A percentile compares a stretch with the other conserved stretches of the same genome.
Evolutionary conservation across 2,888 invertebrate genomes (phyloP).

Genomic region (Athalia rosae): DNA sequence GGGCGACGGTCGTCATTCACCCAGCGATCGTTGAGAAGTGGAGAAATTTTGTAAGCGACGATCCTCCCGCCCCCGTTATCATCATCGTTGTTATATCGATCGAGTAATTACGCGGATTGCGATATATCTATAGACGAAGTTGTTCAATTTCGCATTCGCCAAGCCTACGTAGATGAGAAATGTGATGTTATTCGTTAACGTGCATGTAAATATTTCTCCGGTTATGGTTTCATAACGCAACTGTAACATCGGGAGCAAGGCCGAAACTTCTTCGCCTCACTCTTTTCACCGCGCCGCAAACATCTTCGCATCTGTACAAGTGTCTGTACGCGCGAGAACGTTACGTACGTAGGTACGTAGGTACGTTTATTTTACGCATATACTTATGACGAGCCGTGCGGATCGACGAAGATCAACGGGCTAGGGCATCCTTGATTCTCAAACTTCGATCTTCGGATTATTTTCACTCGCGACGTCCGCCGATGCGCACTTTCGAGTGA

Average conservation of each 20-base stretch:
- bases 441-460: conserved; percentile 40
- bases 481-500: neutral
- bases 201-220: neutral
- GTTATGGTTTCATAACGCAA: conserved; percentile 37
- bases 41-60: too few species aligned
- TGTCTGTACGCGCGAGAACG: too few species aligned
- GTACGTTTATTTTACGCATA: too few species aligned
- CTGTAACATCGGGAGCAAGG: conserved; percentile 45
- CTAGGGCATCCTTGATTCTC: conserved; percentile 44
- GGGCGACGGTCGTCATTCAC: too few species aligned
- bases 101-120: too few species aligned
- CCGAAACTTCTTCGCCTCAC: neutral
- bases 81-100: too few species aligned
- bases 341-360: too few species aligned
- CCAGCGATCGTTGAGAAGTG: too few species aligned
- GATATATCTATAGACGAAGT: too few species aligned
- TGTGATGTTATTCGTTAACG: conserved; percentile 12
- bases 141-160: neutral
- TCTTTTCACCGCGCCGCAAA: too few species aligned
- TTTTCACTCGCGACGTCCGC: neutral
- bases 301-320: too few species aligned
- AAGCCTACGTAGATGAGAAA: conserved; percentile 22
- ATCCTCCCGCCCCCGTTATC: too few species aligned
- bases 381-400: conserved; percentile 6
- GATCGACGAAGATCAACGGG: conserved; percentile 5